phyloP scores from a whole-genome alignment of 2,113 vertebrate genomes.

The Phyllostomus discolor region DNA sequence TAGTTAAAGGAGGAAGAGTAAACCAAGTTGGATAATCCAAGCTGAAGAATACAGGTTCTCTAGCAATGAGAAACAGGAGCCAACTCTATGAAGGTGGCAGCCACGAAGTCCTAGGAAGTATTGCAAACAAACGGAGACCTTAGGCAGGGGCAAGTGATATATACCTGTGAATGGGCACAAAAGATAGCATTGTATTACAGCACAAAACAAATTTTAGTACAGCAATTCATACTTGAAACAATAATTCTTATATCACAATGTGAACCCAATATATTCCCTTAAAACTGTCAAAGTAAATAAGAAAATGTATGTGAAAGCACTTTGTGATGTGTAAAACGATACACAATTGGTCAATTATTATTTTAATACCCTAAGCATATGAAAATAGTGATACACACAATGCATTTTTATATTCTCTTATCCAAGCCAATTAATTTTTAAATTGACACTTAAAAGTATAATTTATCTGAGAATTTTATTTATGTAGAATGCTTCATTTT shows the following conservation, averaged over 20 bases:
- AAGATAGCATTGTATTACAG: not conserved
- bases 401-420: conserved; percentile 3
- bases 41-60: not conserved
- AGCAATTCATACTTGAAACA: not conserved
- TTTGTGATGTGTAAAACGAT: not conserved
- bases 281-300: not conserved
- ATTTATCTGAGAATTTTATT: conserved; percentile 46
- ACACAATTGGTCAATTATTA: not conserved
- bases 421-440: conserved; percentile 33
- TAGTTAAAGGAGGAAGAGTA: not conserved
- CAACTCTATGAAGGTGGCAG: not conserved
- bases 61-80: not conserved
- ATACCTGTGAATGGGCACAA: not conserved
- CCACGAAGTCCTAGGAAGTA: not conserved
- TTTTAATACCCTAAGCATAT: not conserved
- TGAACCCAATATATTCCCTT: not conserved
- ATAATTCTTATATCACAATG: not conserved
- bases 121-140: not conserved
- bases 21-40: not conserved
- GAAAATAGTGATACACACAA: not conserved
- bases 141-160: not conserved
- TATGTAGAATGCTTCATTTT: conserved; percentile 33
- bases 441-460: conserved; percentile 31
- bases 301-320: not conserved
- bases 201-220: not conserved